Evolutionary conservation across 1,140 invertebrate species (phyloP).

Genomic region (Pseudachorutes palmiensis): DNA sequence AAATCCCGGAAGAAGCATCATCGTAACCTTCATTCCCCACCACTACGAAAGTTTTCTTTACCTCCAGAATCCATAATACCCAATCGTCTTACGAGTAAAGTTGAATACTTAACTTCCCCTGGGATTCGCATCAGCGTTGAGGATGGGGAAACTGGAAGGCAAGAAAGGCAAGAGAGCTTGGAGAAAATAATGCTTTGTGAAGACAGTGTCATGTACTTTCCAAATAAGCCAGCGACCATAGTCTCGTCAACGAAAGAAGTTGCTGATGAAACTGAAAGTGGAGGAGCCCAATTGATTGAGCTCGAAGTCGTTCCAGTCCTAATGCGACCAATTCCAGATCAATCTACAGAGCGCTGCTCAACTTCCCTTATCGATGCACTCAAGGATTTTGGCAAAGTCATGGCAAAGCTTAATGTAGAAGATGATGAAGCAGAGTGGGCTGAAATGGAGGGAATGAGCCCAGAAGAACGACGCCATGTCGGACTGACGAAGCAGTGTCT

Average conservation of each 20-base stretch:
- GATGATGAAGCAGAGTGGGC: neutral
- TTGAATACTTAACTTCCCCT: neutral
- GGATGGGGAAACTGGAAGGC: neutral
- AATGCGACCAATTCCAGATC: neutral
- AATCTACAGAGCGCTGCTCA: neutral
- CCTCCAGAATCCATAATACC: neutral
- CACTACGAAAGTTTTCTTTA: neutral
- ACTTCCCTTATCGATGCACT: neutral
- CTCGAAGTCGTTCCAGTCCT: neutral
- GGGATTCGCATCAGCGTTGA: slow-evolving; percentile 8
- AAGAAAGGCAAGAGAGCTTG: neutral
- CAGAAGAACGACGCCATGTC: neutral
- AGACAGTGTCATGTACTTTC: neutral
- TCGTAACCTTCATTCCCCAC: neutral
- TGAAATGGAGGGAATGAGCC: neutral
- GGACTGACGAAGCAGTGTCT: neutral
- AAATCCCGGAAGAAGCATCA: neutral
- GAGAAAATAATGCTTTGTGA: neutral
- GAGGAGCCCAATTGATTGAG: too few species aligned
- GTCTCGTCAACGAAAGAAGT: too few species aligned
- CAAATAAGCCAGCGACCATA: too few species aligned
- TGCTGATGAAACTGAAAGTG: too few species aligned
- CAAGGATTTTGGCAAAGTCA: neutral
- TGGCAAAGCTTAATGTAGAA: neutral
- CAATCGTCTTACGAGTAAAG: neutral